These are phyloP conservation scores for Herpetotheres cachinnans DNA, from an alignment of 2,113 vertebrate species.

Conservation along the genomic window DNA sequence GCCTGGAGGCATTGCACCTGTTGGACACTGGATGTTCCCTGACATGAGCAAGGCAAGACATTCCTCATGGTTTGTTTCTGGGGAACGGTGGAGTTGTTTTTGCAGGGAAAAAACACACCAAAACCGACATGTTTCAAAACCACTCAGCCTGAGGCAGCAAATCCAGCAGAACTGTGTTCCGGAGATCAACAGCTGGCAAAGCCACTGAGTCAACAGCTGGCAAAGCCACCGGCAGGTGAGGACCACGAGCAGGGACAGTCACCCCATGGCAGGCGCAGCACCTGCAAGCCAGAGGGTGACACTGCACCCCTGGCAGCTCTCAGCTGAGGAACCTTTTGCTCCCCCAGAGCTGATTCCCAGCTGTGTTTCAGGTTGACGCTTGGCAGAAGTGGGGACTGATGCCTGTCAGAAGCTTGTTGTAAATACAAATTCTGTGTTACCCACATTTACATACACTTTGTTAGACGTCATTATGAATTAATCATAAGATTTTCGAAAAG, in stretches of 20 bases:
- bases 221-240: neutral
- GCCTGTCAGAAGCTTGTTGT: neutral
- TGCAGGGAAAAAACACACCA: neutral
- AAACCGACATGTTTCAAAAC: neutral
- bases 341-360: neutral
- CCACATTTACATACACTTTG: rapidly evolving
- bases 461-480: neutral
- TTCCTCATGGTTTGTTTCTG: neutral
- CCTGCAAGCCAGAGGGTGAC: neutral
- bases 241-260: rapidly evolving
- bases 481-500: neutral
- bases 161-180: neutral
- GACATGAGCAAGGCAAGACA: neutral
- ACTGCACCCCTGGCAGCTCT: neutral
- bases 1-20: neutral
- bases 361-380: neutral
- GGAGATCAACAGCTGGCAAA: neutral
- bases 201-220: neutral
- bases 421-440: neutral
- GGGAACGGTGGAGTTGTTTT: neutral
- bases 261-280: rapidly evolving
- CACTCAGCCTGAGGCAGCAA: rapidly evolving
- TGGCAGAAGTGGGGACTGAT: neutral
- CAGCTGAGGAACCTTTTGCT: neutral
- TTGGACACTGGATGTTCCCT: neutral